These are phyloP conservation scores for Perognathus longimembris DNA, from an alignment of 2,113 vertebrate species.

Conservation along the genomic window DNA sequence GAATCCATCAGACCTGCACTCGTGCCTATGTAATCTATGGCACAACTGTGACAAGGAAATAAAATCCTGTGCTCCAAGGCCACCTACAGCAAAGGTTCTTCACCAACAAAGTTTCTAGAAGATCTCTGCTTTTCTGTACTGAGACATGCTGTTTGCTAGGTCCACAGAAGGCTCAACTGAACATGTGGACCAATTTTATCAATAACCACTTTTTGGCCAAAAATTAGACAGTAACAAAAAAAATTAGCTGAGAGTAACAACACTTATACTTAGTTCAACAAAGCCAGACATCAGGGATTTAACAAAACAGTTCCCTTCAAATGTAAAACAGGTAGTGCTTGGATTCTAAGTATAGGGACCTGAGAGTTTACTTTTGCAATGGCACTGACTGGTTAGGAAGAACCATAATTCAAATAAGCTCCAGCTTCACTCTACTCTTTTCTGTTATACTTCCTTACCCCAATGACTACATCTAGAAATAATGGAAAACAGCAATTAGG, in stretches of 20 bases:
- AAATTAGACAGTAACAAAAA: slow-evolving; percentile 32
- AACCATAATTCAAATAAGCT: slow-evolving; percentile 36
- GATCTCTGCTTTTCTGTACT: not conserved
- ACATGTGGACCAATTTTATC: not conserved
- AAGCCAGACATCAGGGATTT: slow-evolving; percentile 19
- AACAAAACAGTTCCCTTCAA: slow-evolving; percentile 3
- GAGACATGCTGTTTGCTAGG: not conserved
- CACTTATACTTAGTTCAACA: not conserved
- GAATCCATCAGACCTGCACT: not conserved
- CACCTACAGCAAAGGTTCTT: not conserved
- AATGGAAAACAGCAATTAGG: not conserved
- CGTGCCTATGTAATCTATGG: not conserved
- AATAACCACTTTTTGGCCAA: slow-evolving; percentile 6
- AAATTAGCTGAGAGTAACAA: slow-evolving; percentile 25
- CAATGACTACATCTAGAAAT: not conserved
- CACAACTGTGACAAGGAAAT: slow-evolving; percentile 10
- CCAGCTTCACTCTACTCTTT: not conserved
- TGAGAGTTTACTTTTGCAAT: not conserved
- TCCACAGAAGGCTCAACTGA: not conserved
- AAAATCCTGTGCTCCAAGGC: not conserved
- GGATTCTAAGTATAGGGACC: not conserved
- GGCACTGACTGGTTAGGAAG: not conserved
- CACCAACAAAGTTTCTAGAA: not conserved
- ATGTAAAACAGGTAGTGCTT: not conserved
- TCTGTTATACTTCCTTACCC: not conserved